Conservation (phyloP, 2,888 invertebrate genomes). For the Diloba caeruleocephala region DNA sequence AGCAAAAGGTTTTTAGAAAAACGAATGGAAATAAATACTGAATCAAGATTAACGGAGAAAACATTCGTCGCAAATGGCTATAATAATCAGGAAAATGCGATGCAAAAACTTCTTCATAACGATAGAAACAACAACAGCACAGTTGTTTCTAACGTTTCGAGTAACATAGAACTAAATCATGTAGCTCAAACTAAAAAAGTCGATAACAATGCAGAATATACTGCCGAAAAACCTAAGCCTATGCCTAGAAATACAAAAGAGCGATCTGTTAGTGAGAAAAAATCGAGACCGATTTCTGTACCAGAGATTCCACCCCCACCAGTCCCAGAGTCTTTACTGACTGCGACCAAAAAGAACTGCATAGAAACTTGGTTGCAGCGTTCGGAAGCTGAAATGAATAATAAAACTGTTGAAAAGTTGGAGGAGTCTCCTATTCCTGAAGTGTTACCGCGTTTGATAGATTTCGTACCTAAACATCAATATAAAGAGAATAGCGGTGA, state of each 20-base stretch:
- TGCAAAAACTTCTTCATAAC: constrained; percentile 63
- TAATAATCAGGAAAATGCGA: constrained; percentile 60
- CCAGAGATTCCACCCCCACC: constrained; percentile 72
- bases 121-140: constrained; percentile 84
- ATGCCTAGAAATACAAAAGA: constrained; percentile 87
- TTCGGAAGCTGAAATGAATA: constrained; percentile 86
- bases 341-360: constrained; percentile 84
- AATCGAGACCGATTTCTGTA: constrained; percentile 71
- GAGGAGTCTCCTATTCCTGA: constrained; percentile 79
- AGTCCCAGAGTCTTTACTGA: constrained; percentile 76
- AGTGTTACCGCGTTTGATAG: constrained; percentile 91
- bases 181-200: constrained; percentile 55
- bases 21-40: constrained; percentile 66
- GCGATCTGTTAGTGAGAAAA: constrained; percentile 78
- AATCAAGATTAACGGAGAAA: constrained; percentile 67
- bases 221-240: constrained; percentile 85
- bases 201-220: constrained; percentile 70
- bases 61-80: constrained; percentile 55
- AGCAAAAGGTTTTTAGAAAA: constrained; percentile 75
- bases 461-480: constrained; percentile 91
- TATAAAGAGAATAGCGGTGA: constrained; percentile 76
- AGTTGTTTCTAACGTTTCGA: constrained; percentile 47
- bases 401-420: constrained; percentile 74
- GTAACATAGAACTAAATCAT: constrained; percentile 62
- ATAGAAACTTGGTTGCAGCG: constrained; percentile 85